These are phyloP conservation scores for Sarcophaga rosellei DNA, from an alignment of 2,888 invertebrate genomes.

Conservation along the genomic window DNA sequence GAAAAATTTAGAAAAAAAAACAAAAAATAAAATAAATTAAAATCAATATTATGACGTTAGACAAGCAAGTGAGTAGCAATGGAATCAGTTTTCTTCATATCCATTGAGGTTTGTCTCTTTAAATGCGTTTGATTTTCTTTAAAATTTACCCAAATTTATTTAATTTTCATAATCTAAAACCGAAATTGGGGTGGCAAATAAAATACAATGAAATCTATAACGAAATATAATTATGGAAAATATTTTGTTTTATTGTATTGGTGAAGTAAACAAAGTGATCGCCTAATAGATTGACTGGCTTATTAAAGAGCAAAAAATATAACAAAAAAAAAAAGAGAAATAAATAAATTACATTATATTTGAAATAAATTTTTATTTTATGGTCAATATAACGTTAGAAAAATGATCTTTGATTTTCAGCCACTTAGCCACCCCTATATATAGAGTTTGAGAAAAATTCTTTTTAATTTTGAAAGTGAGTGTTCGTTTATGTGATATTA, in stretches of 20 bases:
- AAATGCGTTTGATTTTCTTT: background rate
- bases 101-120: background rate
- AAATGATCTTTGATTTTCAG: constrained; percentile 53
- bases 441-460: constrained; percentile 51
- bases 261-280: background rate
- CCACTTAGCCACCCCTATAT: constrained; percentile 37
- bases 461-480: constrained; percentile 26
- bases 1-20: too few species aligned
- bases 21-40: background rate
- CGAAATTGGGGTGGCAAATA: constrained; percentile 63
- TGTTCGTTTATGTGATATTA: constrained; percentile 17
- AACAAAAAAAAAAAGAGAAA: background rate
- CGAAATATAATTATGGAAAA: background rate
- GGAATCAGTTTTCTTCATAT: background rate
- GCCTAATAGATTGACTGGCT: too few species aligned
- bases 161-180: background rate
- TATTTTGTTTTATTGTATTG: constrained; percentile 10
- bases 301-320: too few species aligned
- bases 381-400: constrained; percentile 37
- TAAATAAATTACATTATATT: constrained; percentile 46
- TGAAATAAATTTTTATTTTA: constrained; percentile 33
- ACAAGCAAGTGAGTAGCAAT: background rate
- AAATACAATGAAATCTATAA: constrained; percentile 38
- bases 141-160: too few species aligned
- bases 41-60: constrained; percentile 59